Conservation (phyloP, 2,888 invertebrate genomes). For the Orchestes rusci region DNA sequence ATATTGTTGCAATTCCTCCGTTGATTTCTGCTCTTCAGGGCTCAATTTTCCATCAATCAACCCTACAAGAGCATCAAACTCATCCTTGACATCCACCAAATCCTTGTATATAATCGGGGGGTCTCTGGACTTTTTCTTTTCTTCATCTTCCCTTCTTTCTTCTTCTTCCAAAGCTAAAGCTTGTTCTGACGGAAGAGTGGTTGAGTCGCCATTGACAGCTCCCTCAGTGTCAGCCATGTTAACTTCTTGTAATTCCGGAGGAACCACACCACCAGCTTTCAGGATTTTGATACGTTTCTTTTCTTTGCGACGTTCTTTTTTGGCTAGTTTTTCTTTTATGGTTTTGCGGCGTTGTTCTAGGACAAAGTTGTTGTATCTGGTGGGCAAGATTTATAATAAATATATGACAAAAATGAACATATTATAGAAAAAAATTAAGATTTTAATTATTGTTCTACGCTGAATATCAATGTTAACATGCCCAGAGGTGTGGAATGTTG, state of each 20-base stretch:
- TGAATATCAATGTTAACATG: no score
- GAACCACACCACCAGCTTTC: constrained; percentile 40
- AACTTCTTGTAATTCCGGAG: constrained; percentile 36
- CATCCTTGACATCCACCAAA: constrained; percentile 59
- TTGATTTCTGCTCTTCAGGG: constrained; percentile 65
- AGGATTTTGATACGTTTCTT: constrained; percentile 58
- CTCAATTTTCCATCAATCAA: constrained; percentile 64
- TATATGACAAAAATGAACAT: no score
- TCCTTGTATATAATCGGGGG: constrained; percentile 75
- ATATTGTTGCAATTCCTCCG: constrained; percentile 82
- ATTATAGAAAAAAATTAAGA: no score
- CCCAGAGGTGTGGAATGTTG: no score
- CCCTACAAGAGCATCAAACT: constrained; percentile 65
- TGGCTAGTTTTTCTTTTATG: constrained; percentile 65
- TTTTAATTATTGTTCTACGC: no score
- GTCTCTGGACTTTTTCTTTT: constrained; percentile 62
- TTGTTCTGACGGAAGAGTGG: constrained; percentile 48
- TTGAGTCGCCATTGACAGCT: constrained; percentile 38
- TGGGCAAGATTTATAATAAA: no score
- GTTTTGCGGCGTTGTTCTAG: constrained; percentile 62
- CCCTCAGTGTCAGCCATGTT: constrained; percentile 39
- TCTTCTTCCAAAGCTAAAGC: constrained; percentile 54
- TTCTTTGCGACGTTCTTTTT: constrained; percentile 65
- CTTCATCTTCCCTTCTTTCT: constrained; percentile 60
- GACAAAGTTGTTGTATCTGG: constrained; percentile 55